Conservation (phyloP, 2,113 vertebrate genomes). For the Odobenus rosmarus region DNA sequence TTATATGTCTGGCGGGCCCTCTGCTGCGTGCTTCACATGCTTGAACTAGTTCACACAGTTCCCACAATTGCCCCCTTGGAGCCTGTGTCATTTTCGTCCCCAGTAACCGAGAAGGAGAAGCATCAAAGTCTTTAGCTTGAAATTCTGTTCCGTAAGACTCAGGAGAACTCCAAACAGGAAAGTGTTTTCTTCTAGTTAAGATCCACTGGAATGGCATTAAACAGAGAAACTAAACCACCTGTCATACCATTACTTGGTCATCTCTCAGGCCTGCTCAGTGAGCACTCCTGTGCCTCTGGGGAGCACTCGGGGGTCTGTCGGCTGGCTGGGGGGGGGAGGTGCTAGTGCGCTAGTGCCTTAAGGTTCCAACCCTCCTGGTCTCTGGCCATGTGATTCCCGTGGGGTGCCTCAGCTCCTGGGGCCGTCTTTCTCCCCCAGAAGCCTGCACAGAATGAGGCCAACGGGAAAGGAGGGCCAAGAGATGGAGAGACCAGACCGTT, state of each 20-base stretch:
- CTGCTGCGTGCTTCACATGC: background rate
- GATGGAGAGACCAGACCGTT: too few relatives aligned
- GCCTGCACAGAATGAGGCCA: background rate
- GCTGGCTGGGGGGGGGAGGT: too few relatives aligned
- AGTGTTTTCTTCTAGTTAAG: background rate
- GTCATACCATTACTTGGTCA: fast-evolving
- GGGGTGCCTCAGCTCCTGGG: background rate
- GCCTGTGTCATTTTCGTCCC: background rate
- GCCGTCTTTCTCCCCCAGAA: too few relatives aligned
- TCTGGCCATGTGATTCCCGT: background rate
- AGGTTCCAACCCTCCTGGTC: fast-evolving
- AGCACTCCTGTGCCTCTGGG: background rate
- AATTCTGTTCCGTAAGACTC: background rate
- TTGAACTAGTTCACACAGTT: too few relatives aligned
- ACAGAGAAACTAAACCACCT: background rate
- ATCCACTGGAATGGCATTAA: background rate
- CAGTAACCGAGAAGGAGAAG: background rate
- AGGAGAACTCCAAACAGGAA: too few relatives aligned
- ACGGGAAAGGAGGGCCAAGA: background rate
- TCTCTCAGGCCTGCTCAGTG: fast-evolving
- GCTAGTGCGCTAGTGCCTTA: background rate
- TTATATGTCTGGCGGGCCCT: background rate
- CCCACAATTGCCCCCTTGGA: background rate
- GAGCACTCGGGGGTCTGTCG: fast-evolving
- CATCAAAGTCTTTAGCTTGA: background rate